Base-by-base conservation (phyloP, 2,797 vertebrate species). In the Xyrichtys novacula region DNA sequence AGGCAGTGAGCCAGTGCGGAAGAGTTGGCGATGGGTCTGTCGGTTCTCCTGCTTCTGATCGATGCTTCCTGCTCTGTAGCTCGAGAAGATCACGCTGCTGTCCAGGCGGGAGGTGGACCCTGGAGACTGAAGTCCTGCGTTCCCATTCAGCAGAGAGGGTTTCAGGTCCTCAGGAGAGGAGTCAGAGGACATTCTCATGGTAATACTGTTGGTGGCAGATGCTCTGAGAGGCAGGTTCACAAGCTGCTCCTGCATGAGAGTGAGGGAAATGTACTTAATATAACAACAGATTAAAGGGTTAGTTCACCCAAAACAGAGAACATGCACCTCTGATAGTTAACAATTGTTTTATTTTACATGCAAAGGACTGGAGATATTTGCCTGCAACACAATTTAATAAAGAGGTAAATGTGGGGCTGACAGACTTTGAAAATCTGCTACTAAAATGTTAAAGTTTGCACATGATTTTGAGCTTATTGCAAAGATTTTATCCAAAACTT, bases 51-150 rank as follows among this genome's bases (percentile, higher is more conserved):
- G 2, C 0, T 14, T 32, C 49, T 62, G 70, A 28, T 91, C 91
- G 8, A 42, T 56, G 48, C 62, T 67, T 5, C 80, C 1, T 0
- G 76, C 62, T 46, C 85, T 79, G 44, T 93, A 91, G 78, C 71
- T 88, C 20, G 93, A 83, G 52, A 96, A 98, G 74, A 98, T 92
- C 65, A 96, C 25, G 4, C 96, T 98, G 83, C 87, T 93, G 52
- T 96, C 95, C 8, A 99, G 91, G 1, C 97, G 95, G 0, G 98
- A 98, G 78, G 89, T 65, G 32, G 34, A 55, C 59, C 19, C 65
- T 81, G 54, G 20, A 46, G 0, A 81, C 64, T 0, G 38, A 38
- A 1, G 1, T 0, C 0, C 5, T 48, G 64, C 91, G n/a, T 91
- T 95, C 63, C 88, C 83, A 1, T 69, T 91, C 0, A 80, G 76